A percentile compares a stretch with the other conserved stretches of the same genome.
Evolutionary conservation across 1,140 invertebrate genomes (phyloP).

Genomic region (Pectinophora gossypiella): DNA sequence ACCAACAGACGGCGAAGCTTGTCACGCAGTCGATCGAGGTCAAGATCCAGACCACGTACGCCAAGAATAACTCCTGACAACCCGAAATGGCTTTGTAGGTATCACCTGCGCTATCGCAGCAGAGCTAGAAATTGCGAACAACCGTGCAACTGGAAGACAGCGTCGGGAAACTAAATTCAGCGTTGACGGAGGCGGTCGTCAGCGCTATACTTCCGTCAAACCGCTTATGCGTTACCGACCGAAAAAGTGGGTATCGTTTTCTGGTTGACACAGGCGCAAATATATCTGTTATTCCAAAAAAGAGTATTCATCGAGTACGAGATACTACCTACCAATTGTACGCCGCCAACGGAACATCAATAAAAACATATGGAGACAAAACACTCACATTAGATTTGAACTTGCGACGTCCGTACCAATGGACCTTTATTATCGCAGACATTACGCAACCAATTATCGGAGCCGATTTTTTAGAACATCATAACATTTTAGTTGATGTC

Average conservation of each 20-base stretch:
- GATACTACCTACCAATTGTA: neutral
- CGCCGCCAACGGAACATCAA: neutral
- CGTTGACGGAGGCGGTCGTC: neutral
- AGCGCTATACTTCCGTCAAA: neutral
- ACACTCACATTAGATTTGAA: neutral
- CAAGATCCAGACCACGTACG: neutral
- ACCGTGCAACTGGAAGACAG: neutral
- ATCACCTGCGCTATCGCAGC: neutral
- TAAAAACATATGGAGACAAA: neutral
- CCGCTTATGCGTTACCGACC: neutral
- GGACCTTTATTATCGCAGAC: neutral
- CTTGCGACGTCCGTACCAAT: neutral
- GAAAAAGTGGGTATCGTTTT: neutral
- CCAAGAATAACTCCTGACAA: neutral
- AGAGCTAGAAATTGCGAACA: neutral
- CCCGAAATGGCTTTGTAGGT: neutral
- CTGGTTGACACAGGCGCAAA: neutral
- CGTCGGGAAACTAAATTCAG: neutral
- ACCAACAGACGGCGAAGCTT: neutral
- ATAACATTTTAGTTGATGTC: neutral
- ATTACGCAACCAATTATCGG: neutral
- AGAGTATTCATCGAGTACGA: neutral
- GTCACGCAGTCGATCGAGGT: neutral
- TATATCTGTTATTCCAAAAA: neutral
- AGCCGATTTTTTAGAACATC: neutral